Percentiles rank a stretch among this genome's conserved stretches.
phyloP scores from a whole-genome alignment of 2,113 vertebrate species.

The Clarias macrocephalus region DNA sequence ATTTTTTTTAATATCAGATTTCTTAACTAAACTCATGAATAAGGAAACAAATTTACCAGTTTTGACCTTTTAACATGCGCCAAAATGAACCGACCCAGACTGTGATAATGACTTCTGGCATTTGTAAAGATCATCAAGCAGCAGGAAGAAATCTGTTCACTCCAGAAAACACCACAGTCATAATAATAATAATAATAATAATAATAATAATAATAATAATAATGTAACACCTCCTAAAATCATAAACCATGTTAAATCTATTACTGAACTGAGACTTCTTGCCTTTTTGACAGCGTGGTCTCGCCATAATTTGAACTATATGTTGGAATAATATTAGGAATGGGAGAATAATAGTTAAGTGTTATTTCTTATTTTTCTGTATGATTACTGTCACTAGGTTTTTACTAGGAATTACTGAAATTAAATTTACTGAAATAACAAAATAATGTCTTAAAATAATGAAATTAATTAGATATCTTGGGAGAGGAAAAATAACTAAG shows the following conservation, averaged over 20 bases:
- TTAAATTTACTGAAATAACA: neutral
- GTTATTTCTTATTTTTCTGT: neutral
- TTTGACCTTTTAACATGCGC: neutral
- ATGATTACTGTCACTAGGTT: neutral
- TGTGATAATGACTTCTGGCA: neutral
- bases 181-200: neutral
- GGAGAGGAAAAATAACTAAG: neutral
- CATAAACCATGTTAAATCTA: neutral
- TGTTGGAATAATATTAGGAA: neutral
- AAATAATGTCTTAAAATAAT: neutral
- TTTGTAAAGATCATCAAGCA: neutral
- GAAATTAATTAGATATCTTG: neutral
- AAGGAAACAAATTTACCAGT: neutral
- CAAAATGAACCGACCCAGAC: neutral
- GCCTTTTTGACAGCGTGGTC: neutral
- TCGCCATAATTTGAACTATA: neutral
- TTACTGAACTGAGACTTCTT: neutral
- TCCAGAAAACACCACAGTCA: neutral
- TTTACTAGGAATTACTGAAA: no score
- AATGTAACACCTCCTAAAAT: neutral
- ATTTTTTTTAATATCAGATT: neutral
- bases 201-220: neutral
- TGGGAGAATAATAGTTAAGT: neutral
- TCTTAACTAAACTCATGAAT: neutral
- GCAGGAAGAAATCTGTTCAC: conserved; percentile 6